Percentiles rank a stretch among this genome's conserved stretches.
phyloP scores from a whole-genome alignment of 2,797 vertebrate species.

The Capromys pilorides region DNA sequence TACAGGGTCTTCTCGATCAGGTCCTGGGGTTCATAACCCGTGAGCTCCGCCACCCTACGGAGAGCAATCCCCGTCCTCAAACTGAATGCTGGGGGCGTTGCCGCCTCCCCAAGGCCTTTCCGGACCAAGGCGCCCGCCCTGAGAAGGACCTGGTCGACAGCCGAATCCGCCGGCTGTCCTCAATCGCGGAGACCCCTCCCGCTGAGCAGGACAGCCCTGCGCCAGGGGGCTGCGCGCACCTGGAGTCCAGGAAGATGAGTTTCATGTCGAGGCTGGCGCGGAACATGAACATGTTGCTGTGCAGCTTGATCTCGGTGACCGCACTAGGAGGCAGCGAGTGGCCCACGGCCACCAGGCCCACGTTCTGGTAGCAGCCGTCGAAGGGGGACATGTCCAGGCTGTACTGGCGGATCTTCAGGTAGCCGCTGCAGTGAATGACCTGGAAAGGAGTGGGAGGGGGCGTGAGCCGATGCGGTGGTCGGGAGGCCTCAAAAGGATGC shows the following conservation, averaged over 20 bases:
- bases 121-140: not conserved
- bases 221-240: conserved; percentile 84
- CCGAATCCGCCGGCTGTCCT: not conserved
- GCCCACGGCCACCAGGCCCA: conserved; percentile 97
- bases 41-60: conserved; percentile 95
- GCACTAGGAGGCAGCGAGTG: conserved; percentile 98
- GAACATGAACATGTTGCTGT: conserved; percentile 99
- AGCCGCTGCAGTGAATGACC: conserved; percentile 99
- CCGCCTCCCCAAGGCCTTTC: not conserved
- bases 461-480: not conserved
- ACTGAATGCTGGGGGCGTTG: not conserved
- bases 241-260: conserved; percentile 98
- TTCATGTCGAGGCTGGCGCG: conserved; percentile 99
- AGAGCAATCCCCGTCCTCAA: not conserved
- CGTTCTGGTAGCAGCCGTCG: conserved; percentile 98
- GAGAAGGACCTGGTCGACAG: not conserved
- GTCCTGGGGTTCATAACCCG: conserved; percentile 98
- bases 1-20: conserved; percentile 99
- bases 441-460: conserved; percentile 67
- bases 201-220: not conserved
- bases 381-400: conserved; percentile 98
- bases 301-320: conserved; percentile 98
- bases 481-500: not conserved
- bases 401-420: conserved; percentile 99
- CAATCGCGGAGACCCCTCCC: not conserved